Percentiles rank a stretch among this genome's conserved stretches.
These are phyloP conservation scores for Rhagoletis pomonella DNA, from an alignment of 1,140 invertebrate species.

Conservation along the genomic window DNA sequence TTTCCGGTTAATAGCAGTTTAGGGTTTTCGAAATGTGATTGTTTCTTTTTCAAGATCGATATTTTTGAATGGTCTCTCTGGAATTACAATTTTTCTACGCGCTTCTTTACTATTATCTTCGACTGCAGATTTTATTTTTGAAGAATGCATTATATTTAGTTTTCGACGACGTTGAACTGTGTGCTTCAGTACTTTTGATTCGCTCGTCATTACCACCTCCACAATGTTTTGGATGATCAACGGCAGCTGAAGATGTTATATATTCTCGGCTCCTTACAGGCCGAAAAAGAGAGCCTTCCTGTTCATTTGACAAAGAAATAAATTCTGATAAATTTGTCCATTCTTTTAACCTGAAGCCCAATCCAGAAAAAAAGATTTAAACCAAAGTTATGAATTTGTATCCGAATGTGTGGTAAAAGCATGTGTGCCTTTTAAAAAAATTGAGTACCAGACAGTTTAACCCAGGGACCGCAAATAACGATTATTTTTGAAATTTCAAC, in stretches of 20 bases:
- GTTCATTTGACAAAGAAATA: constrained; percentile 42
- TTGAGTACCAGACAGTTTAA: no score
- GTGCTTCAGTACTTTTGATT: constrained; percentile 60
- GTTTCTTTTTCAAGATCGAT: constrained; percentile 70
- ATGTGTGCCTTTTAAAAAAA: no score
- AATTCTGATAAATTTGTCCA: constrained; percentile 58
- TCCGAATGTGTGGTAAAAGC: no score
- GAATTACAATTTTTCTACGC: constrained; percentile 66
- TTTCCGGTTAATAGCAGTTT: constrained; percentile 59
- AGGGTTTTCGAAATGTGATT: constrained; percentile 71
- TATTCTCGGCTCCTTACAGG: constrained; percentile 44
- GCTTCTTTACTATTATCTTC: constrained; percentile 58
- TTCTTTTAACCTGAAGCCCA: no score
- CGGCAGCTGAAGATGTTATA: constrained; percentile 19
- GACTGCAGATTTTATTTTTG: constrained; percentile 65
- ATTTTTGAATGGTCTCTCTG: constrained; percentile 71
- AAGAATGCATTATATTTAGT: constrained; percentile 74
- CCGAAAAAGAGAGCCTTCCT: not conserved
- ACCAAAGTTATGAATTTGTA: no score
- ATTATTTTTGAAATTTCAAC: no score
- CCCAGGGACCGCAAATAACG: no score
- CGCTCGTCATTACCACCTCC: constrained; percentile 3
- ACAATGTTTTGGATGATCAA: constrained; percentile 27
- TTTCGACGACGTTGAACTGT: constrained; percentile 70
- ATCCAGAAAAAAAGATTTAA: no score